Percentiles rank a stretch among this genome's conserved stretches.
These are phyloP conservation scores for Hylaeus volcanicus DNA, from an alignment of 1,140 invertebrate genomes.

Conservation along the genomic window DNA sequence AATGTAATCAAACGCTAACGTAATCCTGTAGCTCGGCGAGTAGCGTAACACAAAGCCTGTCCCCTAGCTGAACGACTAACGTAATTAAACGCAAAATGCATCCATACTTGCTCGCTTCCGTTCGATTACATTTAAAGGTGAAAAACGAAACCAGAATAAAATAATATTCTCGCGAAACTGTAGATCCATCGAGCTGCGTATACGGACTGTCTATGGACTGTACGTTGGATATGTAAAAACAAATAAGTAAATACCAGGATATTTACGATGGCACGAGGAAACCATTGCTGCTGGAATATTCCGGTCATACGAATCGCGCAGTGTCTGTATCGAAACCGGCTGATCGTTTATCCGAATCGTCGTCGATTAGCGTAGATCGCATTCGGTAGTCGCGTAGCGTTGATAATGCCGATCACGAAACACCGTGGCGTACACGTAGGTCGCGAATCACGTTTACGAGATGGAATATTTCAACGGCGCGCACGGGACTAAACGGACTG, in stretches of 20 bases:
- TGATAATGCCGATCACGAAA: constrained; percentile 24
- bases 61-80: no score
- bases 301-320: neutral
- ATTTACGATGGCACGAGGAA: neutral
- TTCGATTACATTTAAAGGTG: no score
- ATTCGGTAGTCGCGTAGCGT: neutral
- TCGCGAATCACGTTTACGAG: constrained; percentile 6
- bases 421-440: neutral
- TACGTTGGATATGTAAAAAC: neutral
- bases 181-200: no score
- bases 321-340: neutral
- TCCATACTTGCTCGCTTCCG: no score
- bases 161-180: no score
- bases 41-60: no score
- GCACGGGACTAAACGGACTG: neutral
- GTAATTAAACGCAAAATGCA: no score
- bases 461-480: constrained; percentile 7
- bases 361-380: neutral
- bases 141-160: no score
- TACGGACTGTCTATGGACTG: no score
- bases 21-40: no score
- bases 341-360: neutral
- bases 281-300: neutral
- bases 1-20: no score
- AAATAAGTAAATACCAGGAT: neutral